Base-by-base conservation (phyloP, 2,797 vertebrate genomes). In the Tokudaia muenninki region DNA sequence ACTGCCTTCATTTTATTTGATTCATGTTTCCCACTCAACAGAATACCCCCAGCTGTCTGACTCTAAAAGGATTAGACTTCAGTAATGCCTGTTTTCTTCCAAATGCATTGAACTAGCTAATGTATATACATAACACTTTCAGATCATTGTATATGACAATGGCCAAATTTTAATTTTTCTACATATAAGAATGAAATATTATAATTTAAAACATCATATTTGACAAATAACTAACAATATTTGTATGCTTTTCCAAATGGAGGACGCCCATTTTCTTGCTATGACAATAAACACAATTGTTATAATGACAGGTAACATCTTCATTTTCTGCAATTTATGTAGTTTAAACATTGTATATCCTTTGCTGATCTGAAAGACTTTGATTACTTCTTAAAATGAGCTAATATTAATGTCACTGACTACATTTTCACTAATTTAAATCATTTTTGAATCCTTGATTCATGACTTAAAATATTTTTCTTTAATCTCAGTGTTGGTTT, bases 1-100 rank as follows among this genome's bases (percentile, higher is more conserved):
- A 97, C 97, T 98, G 96, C 95, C 47, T 97, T 90, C 94, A 86
- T 59, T 97, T 74, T 92, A 88, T 70, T 97, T 98, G 96, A 97
- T 98, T 92, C 91, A 97, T 97, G 92, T 63, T 94, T 97, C 95
- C 97, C 92, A 97, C 80, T 98, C 95, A 93, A 92, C 22, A 84
- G 87, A 94, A 93, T 24, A 96, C 84, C 41, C 37, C 96, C 97
- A 37, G 24, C 84, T 88, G 34, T 92, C 84, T 96, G 29, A 44
- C 96, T 97, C 89, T 93, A 90, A 57, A 79, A 82, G 63, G 67
- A 98, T 90, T 93, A 95, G 72, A 91, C 96, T 95, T 96, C 92
- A 96, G n/a, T 78, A 91, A 94, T 94, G 75, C 52, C 92, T 41
- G 90, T 86, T 97, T 97, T 92, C 94, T 97, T 94, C 55, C 93